Evolutionary conservation across 2,888 invertebrate species (phyloP), one percentile per base, ranked within the genome.

Genomic region (Cryptosula pallasiana): DNA sequence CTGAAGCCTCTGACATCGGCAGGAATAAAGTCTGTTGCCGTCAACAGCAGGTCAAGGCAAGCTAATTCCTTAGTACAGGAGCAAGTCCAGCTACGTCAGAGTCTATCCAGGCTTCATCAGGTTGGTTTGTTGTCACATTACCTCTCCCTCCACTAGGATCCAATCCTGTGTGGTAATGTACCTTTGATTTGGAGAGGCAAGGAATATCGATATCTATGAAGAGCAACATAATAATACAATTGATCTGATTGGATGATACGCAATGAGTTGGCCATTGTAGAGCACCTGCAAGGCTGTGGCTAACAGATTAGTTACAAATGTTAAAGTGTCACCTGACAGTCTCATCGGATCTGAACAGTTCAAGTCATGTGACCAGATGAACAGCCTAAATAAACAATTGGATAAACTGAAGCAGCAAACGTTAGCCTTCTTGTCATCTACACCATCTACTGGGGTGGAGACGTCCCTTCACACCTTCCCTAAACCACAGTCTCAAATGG

Each of bases 381-480:
- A 63, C 9, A 32, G 29, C 20, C 63, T 63, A 16, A 32, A 5
- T 32, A 27, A 27, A 32, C 32, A 63, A 32, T 32, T 63, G 63
- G 63, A 63, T 5, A 27, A 63, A 5, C 63, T 63, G 29, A 63
- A 63, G 63, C 63, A 63, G 32, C 63, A 34, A n/a, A 63, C 63
- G n/a, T 32, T 27, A 5, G 63, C 63, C 32, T 63, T 63, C 63
- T 32, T 63, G 29, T 20, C 63, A 16, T 63, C 63, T 32, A 32
- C 13, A 20, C 32, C 63, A 25, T 29, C 34, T 16, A 32, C 32
- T 25, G 63, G 63, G 29, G 63, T 63, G 2, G 25, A 63, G 3
- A 63, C 63, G 3, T 16, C 63, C 2, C 27, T 63, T 13, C 34
- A 63, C 32, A 9, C 63, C 32, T 63, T 63, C n/a, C 63, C 63